These are phyloP conservation scores for Congeria kusceri DNA, from an alignment of 2,888 invertebrate genomes.

Conservation along the genomic window DNA sequence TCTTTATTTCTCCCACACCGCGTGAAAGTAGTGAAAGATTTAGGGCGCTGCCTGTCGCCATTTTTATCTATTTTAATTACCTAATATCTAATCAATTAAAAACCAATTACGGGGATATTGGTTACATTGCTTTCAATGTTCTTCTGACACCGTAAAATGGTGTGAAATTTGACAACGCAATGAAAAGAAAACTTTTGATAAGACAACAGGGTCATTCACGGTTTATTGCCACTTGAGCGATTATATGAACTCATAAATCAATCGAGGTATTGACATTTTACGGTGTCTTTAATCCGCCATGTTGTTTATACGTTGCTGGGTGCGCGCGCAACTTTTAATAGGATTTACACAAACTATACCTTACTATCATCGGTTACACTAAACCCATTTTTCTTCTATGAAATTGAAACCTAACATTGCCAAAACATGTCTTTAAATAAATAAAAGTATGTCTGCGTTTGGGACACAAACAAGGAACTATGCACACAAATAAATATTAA, in stretches of 20 bases:
- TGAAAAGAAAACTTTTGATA: constrained; percentile 16
- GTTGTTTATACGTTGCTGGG: constrained; percentile 81
- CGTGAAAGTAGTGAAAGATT: constrained; percentile 83
- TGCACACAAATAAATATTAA: no score
- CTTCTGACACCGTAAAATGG: background rate
- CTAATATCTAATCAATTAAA: constrained; percentile 22
- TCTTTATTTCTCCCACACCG: constrained; percentile 82
- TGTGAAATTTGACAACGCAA: constrained; percentile 9
- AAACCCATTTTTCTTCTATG: no score
- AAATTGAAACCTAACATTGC: no score
- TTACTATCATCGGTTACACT: no score
- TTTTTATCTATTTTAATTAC: constrained; percentile 25
- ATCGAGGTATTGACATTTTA: constrained; percentile 35
- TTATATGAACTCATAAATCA: constrained; percentile 43
- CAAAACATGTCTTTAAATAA: no score
- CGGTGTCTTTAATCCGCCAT: constrained; percentile 66
- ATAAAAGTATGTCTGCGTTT: no score
- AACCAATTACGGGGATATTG: constrained; percentile 19
- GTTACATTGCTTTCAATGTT: constrained; percentile 5
- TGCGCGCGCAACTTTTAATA: constrained; percentile 56
- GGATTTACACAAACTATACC: no score
- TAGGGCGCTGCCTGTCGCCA: constrained; percentile 75
- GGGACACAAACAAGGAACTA: no score
- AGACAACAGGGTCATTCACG: constrained; percentile 33
- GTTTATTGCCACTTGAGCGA: constrained; percentile 33